Base-by-base conservation (phyloP, 2,888 invertebrate genomes). In the Himalopsyche anomala region DNA sequence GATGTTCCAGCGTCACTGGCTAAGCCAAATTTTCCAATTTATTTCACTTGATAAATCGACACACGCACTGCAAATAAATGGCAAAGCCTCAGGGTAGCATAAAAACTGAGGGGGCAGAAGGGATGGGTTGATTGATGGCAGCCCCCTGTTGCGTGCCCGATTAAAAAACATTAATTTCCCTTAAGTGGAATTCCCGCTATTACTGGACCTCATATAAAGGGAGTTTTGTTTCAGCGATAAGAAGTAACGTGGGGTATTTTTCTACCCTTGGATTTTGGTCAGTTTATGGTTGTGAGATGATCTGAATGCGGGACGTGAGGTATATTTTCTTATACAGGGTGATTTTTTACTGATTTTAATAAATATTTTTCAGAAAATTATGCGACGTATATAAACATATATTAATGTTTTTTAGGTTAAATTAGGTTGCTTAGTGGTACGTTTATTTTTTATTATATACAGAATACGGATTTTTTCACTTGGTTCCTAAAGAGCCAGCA, bases 111-210 rank as follows among this genome's bases (percentile, higher is more conserved):
- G n/a, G 28, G 19, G 11, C 0, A 19, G 15, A 19, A 62, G 19
- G 62, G 62, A 62, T 28, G n/a, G 62, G 80, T 84, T 84, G 84
- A 84, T 84, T 80, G 84, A 84, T 84, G 80, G 56, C 84, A 56
- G 45, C 69, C 55, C 19, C 74, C 74, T 69, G 45, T 69, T 51
- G 56, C 36, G 83, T 28, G 40, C 42, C 28, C 84, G 80, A 84
- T 84, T 84, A 84, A 84, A 84, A 80, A 84, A 84, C 84, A 84
- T 84, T 80, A 80, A 80, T 84, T 84, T 84, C 80, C 80, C 82
- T 28, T 54, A 82, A 82, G 82, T 54, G 82, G 82, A 28, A 38
- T 79, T 45, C 83, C 42, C 51, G 83, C 38, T 28, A 55, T 42
- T 62, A 62, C 62, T 62, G 62, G 62, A 62, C 19, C 62, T 62